Evolutionary conservation across 2,113 vertebrate genomes (phyloP), one percentile per base, ranked within the genome.

Genomic region (Mola mola): DNA sequence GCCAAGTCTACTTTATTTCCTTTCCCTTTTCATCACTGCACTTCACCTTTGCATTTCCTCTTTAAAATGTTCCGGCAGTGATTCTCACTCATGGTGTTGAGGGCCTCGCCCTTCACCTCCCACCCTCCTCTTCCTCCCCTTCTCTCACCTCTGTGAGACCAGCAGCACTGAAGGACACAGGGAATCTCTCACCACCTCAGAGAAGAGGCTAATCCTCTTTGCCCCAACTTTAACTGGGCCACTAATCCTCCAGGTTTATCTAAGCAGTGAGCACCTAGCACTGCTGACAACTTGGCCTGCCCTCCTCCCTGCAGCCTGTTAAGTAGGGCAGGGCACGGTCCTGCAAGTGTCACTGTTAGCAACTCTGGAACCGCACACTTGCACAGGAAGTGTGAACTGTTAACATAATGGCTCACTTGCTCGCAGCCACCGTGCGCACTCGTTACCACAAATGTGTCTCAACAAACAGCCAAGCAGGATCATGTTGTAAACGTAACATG

Each of bases 191-290:
- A 78, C 83, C 88, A 91, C 92, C 91, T 92, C 90, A 83, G 83
- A 81, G 90, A 88, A 89, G 81, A 90, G 85, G 88, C 88, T 94
- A 94, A 94, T 92, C 92, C 88, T 92, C 91, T 93, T 93, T 93
- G 90, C 88, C 83, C 84, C 86, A 92, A 92, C 88, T 93, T 92
- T 93, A 91, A 93, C 90, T 89, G 90, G 90, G 89, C 91, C 90
- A 92, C 89, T 93, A 94, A 94, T 93, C 92, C 91, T 87, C 58
- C 74, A 90, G 89, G 91, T 93, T 92, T 93, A 92, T 93, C 88
- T 91, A 82, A 91, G 90, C 90, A 90, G 86, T 84, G 86, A 91
- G 91, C 90, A 90, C 90, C 91, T 91, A 87, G 79, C 59, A 59
- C 82, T 87, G 85, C 90, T 91, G 87, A 90, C 91, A 90, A 87